phyloP scores from a whole-genome alignment of 2,797 vertebrate species.

The Sphenodon punctatus region DNA sequence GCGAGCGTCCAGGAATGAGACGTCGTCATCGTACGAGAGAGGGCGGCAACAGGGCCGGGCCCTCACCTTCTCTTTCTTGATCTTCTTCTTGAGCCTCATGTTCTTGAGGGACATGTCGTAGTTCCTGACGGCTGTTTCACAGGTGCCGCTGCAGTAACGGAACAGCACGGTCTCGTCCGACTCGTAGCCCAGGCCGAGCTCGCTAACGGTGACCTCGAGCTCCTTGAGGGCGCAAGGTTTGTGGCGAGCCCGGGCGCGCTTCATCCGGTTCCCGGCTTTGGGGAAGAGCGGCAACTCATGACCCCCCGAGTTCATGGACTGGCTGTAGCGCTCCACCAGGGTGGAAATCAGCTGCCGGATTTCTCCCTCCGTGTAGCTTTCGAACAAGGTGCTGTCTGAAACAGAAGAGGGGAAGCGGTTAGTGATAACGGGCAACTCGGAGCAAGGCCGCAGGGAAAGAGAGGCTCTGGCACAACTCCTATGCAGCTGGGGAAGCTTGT shows the following conservation, averaged over 20 bases:
- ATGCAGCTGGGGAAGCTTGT: too few species aligned
- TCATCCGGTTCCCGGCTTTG: conserved; percentile 78
- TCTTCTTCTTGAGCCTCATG: conserved; percentile 77
- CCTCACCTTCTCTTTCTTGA: conserved; percentile 83
- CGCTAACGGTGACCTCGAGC: conserved; percentile 89
- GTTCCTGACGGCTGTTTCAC: conserved; percentile 80
- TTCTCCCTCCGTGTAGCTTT: conserved; percentile 94
- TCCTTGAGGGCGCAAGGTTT: conserved; percentile 86
- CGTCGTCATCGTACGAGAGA: conserved; percentile 86
- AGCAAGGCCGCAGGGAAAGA: not conserved
- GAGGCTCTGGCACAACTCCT: not conserved
- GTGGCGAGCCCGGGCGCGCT: conserved; percentile 80
- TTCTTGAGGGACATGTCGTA: conserved; percentile 92
- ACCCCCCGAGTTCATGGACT: conserved; percentile 68
- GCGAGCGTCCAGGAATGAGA: conserved; percentile 88
- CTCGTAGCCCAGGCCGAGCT: conserved; percentile 90
- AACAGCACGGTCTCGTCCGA: conserved; percentile 92
- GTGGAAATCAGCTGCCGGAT: conserved; percentile 85
- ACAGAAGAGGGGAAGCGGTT: not conserved
- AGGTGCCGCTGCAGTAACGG: conserved; percentile 94
- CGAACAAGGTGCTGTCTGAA: conserved; percentile 83
- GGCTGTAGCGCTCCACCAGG: conserved; percentile 81
- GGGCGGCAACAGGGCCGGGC: conserved; percentile 92
- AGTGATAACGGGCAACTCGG: accelerated
- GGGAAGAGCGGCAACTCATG: conserved; percentile 65